These are phyloP conservation scores for Bombus sylvicola DNA, from an alignment of 1,140 invertebrate genomes.

Conservation along the genomic window DNA sequence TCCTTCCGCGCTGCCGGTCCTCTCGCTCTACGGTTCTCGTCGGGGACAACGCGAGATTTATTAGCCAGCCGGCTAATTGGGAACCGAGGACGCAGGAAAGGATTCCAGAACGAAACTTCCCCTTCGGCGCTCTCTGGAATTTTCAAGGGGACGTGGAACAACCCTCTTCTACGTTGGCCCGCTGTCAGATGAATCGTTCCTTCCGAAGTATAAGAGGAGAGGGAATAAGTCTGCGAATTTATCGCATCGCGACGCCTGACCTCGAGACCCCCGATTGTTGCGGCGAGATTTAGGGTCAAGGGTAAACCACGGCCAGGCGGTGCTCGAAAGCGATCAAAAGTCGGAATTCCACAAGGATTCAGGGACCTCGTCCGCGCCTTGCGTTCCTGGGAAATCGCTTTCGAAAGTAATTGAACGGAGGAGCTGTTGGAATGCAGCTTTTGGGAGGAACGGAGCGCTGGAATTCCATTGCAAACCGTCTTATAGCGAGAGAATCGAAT, in stretches of 20 bases:
- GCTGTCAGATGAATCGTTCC: slow-evolving; percentile 11
- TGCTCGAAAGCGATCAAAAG: slow-evolving; percentile 33
- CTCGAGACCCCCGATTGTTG: background rate
- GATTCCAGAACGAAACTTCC: slow-evolving; percentile 66
- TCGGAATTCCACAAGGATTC: slow-evolving; percentile 22
- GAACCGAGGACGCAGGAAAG: slow-evolving; percentile 58
- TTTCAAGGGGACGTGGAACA: slow-evolving; percentile 42
- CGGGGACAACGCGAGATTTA: slow-evolving; percentile 65
- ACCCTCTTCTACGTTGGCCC: slow-evolving; percentile 10
- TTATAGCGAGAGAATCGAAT: background rate
- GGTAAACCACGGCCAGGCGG: slow-evolving; percentile 10
- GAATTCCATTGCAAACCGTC: background rate
- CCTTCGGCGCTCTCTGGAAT: slow-evolving; percentile 49
- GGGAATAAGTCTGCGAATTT: slow-evolving; percentile 44
- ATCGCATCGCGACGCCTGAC: slow-evolving; percentile 56
- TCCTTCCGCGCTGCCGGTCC: background rate
- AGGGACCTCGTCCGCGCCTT: background rate
- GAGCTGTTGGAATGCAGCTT: slow-evolving; percentile 15
- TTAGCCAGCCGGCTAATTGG: slow-evolving; percentile 67
- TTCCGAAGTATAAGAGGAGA: background rate
- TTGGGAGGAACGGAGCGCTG: background rate
- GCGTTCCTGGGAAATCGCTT: slow-evolving; percentile 28
- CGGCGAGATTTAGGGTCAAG: slow-evolving; percentile 39
- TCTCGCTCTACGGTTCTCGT: slow-evolving; percentile 30
- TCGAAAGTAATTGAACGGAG: slow-evolving; percentile 7